Evolutionary conservation across 92 coral and sea anemone species (phyloP).

Genomic region (Umimayanthus kanabou): DNA sequence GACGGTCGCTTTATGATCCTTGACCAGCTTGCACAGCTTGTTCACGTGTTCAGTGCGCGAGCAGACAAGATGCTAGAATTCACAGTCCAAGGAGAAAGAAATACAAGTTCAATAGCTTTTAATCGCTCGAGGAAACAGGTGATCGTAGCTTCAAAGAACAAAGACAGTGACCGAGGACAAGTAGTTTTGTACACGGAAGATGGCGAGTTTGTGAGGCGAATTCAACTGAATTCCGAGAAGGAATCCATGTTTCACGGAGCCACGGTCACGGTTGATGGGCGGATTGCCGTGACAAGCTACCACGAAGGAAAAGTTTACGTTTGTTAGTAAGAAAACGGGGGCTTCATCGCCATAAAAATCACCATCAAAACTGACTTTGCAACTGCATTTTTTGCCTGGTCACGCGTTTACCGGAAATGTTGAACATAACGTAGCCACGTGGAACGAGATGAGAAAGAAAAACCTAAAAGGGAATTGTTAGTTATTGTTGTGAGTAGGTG

Average conservation of each 20-base stretch:
- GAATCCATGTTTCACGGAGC: neutral
- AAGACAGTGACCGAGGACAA: neutral
- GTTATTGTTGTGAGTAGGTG: too few species aligned
- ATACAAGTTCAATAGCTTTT: neutral
- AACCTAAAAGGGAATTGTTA: too few species aligned
- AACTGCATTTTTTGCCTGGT: neutral
- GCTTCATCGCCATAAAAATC: too few species aligned
- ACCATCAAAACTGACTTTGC: neutral
- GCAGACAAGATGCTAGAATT: neutral
- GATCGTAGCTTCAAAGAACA: neutral
- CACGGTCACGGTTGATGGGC: neutral
- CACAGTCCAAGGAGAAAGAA: neutral
- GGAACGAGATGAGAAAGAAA: too few species aligned
- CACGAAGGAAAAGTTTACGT: neutral
- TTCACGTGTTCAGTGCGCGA: neutral
- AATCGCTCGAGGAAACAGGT: neutral
- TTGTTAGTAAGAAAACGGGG: neutral
- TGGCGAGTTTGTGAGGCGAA: neutral
- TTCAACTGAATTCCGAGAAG: neutral
- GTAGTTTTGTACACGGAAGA: neutral
- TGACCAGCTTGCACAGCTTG: neutral
- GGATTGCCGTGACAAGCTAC: neutral
- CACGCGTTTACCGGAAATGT: too few species aligned
- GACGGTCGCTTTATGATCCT: neutral
- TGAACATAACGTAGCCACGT: too few species aligned